Evolutionary conservation across 1,140 invertebrate species (phyloP).

Genomic region (Diachasmimorpha longicaudata): DNA sequence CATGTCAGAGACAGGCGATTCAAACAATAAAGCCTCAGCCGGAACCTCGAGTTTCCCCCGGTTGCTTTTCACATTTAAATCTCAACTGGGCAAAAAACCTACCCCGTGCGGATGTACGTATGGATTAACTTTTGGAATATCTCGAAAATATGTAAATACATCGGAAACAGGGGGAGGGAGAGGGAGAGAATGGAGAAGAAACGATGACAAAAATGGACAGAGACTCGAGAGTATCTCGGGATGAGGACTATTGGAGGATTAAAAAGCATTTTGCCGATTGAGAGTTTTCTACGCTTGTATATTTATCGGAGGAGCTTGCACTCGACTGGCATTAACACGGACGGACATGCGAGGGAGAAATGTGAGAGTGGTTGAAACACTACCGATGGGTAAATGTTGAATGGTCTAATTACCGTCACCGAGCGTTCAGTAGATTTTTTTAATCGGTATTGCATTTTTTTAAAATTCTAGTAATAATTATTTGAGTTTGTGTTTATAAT

Average conservation of each 20-base stretch:
- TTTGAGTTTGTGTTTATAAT: no score
- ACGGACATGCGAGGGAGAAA: conserved; percentile 13
- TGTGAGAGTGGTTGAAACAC: conserved; percentile 38
- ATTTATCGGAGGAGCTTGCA: not conserved
- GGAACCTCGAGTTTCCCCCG: conserved; percentile 2
- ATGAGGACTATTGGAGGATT: not conserved
- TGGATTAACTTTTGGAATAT: conserved; percentile 52
- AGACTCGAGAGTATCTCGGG: not conserved
- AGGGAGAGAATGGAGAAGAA: not conserved
- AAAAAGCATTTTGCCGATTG: not conserved
- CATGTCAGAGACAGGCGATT: conserved; percentile 31
- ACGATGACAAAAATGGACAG: not conserved
- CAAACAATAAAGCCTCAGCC: not conserved
- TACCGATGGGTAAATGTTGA: not conserved
- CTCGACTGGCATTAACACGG: not conserved
- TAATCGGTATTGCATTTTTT: not conserved
- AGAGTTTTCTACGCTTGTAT: not conserved
- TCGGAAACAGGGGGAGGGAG: conserved; percentile 32
- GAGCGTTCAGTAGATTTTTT: not conserved
- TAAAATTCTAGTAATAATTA: no score
- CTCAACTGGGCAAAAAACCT: conserved; percentile 31
- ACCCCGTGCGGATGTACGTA: conserved; percentile 18
- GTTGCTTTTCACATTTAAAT: conserved; percentile 50
- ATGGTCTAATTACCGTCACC: not conserved
- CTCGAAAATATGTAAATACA: conserved; percentile 55